A percentile compares a stretch with the other conserved stretches of the same genome.
phyloP scores from a whole-genome alignment of 92 coral and sea anemone species.

The Epizoanthus fatuus region DNA sequence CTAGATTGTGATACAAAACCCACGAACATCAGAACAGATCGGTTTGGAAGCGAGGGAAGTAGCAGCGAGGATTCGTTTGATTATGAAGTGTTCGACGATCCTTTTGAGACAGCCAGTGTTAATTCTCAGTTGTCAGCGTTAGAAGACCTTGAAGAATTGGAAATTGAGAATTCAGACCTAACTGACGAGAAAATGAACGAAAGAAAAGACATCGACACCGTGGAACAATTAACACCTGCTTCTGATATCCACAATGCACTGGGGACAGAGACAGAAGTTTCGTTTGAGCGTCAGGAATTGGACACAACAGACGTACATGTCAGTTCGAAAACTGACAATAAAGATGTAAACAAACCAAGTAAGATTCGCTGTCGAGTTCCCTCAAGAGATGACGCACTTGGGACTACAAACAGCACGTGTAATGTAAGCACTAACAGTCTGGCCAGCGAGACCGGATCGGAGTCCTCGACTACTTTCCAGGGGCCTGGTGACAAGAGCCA shows the following conservation, averaged over 20 bases:
- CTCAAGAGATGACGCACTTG: conserved; percentile 6
- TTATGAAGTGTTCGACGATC: conserved; percentile 7
- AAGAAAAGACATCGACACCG: neutral
- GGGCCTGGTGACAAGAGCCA: conserved; percentile 46
- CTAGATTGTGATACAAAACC: neutral
- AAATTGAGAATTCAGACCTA: neutral
- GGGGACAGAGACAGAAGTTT: neutral
- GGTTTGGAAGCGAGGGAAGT: conserved; percentile 35
- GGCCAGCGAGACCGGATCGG: conserved; percentile 41
- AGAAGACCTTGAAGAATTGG: conserved; percentile 30
- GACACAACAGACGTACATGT: neutral
- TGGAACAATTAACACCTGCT: neutral
- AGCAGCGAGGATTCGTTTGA: conserved; percentile 33
- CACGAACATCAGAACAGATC: conserved; percentile 10
- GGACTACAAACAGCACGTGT: conserved; percentile 27
- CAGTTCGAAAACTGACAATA: conserved; percentile 5
- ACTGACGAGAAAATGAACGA: neutral
- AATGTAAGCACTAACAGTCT: conserved; percentile 21
- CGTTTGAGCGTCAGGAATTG: neutral
- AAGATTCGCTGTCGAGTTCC: conserved; percentile 35
- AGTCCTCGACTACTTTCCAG: conserved; percentile 25
- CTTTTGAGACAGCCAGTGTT: conserved; percentile 30
- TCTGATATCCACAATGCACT: neutral
- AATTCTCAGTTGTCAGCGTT: conserved; percentile 44
- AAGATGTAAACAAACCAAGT: neutral